These are phyloP conservation scores for Trissoscelio sp. DNA, from an alignment of 2,888 invertebrate genomes.

Conservation along the genomic window DNA sequence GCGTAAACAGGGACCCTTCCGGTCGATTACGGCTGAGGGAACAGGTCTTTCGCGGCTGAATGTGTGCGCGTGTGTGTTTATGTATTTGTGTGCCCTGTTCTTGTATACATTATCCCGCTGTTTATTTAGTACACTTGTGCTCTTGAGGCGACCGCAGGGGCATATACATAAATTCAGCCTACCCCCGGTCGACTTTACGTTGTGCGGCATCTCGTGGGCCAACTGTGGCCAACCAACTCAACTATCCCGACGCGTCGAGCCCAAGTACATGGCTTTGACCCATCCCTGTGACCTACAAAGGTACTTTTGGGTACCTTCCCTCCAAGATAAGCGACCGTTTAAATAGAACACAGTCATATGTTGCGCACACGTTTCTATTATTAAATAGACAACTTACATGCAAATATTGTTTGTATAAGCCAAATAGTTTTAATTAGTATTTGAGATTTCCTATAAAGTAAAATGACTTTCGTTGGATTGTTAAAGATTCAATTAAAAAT, in stretches of 20 bases:
- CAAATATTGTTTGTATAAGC: conserved; percentile 26
- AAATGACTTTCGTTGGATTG: not conserved
- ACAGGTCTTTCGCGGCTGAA: conserved; percentile 74
- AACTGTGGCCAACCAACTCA: conserved; percentile 63
- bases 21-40: conserved; percentile 77
- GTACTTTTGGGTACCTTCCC: conserved; percentile 35
- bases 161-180: conserved; percentile 75
- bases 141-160: conserved; percentile 73
- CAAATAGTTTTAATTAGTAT: conserved; percentile 48
- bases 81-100: conserved; percentile 65
- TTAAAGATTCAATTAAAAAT: too few relatives aligned
- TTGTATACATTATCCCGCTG: conserved; percentile 75
- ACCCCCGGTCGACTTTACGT: conserved; percentile 44
- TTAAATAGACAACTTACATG: conserved; percentile 54
- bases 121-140: conserved; percentile 80
- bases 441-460: conserved; percentile 25
- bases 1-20: conserved; percentile 73
- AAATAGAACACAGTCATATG: conserved; percentile 54
- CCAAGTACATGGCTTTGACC: conserved; percentile 51
- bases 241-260: conserved; percentile 39
- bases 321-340: conserved; percentile 46
- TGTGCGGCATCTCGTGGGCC: conserved; percentile 50
- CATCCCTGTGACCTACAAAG: conserved; percentile 41
- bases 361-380: conserved; percentile 52
- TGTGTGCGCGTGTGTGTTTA: too few relatives aligned